These are phyloP conservation scores for Vanessa cardui DNA, from an alignment of 2,888 invertebrate species.

Conservation along the genomic window DNA sequence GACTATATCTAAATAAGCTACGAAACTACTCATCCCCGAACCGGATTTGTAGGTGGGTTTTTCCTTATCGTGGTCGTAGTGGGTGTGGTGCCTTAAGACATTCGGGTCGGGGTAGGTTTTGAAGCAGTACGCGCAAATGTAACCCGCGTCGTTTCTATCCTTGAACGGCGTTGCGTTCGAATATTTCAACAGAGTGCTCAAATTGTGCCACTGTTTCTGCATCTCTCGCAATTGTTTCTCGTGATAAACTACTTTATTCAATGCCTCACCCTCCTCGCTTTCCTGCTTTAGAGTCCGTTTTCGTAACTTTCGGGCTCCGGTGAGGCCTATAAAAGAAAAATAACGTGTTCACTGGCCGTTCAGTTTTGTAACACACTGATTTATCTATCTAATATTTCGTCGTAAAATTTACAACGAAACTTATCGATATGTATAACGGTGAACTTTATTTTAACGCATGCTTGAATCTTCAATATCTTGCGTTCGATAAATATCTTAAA, in stretches of 20 bases:
- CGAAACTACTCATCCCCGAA: slow-evolving; percentile 68
- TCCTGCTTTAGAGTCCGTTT: slow-evolving; percentile 64
- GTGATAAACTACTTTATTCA: slow-evolving; percentile 53
- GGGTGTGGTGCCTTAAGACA: slow-evolving; percentile 62
- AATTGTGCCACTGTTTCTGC: slow-evolving; percentile 77
- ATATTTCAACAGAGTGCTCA: slow-evolving; percentile 66
- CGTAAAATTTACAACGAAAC: neutral
- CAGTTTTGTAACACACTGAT: slow-evolving; percentile 33
- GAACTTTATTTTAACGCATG: too few relatives aligned
- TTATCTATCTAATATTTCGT: slow-evolving; percentile 19
- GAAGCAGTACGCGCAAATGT: slow-evolving; percentile 74
- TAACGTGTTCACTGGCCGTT: slow-evolving; percentile 67
- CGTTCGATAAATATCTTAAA: too few relatives aligned
- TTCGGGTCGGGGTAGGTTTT: slow-evolving; percentile 67
- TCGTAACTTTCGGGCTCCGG: slow-evolving; percentile 66
- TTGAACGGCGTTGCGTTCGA: slow-evolving; percentile 76
- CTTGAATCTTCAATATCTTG: too few relatives aligned
- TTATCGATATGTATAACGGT: neutral
- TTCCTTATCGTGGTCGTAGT: slow-evolving; percentile 65
- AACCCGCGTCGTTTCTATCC: slow-evolving; percentile 73
- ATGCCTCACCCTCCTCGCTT: slow-evolving; percentile 49
- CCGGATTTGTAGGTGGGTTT: slow-evolving; percentile 70
- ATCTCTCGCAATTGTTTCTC: slow-evolving; percentile 66
- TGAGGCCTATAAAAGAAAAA: slow-evolving; percentile 80
- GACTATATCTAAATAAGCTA: slow-evolving; percentile 71